A percentile compares a stretch with the other conserved stretches of the same genome.
Evolutionary conservation across 2,113 vertebrate species (phyloP).

Genomic region (Heliornis fulica): DNA sequence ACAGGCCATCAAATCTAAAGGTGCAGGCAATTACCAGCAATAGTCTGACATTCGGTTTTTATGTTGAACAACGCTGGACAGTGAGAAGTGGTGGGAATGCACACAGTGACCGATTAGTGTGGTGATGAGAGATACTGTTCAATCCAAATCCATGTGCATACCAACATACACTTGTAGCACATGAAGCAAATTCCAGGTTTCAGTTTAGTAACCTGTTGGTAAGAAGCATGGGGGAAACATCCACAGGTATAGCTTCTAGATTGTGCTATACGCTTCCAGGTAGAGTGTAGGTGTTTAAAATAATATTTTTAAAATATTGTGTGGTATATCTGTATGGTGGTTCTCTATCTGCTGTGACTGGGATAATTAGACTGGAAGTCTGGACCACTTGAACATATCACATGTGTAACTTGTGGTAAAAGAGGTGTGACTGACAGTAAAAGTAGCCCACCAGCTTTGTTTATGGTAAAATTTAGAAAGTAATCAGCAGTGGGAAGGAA

Average conservation of each 20-base stretch:
- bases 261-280: neutral
- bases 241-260: neutral
- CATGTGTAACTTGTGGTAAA: neutral
- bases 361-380: neutral
- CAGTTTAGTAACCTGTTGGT: neutral
- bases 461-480: neutral
- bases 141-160: neutral
- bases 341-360: neutral
- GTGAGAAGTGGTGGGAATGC: neutral
- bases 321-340: neutral
- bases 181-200: neutral
- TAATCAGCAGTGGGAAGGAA: neutral
- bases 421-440: neutral
- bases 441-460: neutral
- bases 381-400: neutral
- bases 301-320: too few relatives aligned
- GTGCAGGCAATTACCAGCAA: neutral
- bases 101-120: neutral
- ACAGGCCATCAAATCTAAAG: neutral
- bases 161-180: neutral
- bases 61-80: neutral
- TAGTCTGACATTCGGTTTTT: neutral
- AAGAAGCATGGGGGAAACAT: neutral
- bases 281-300: neutral
- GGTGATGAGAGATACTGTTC: neutral